Evolutionary conservation across 2,113 vertebrate species (phyloP).

Genomic region (Sylvilagus bachmani): DNA sequence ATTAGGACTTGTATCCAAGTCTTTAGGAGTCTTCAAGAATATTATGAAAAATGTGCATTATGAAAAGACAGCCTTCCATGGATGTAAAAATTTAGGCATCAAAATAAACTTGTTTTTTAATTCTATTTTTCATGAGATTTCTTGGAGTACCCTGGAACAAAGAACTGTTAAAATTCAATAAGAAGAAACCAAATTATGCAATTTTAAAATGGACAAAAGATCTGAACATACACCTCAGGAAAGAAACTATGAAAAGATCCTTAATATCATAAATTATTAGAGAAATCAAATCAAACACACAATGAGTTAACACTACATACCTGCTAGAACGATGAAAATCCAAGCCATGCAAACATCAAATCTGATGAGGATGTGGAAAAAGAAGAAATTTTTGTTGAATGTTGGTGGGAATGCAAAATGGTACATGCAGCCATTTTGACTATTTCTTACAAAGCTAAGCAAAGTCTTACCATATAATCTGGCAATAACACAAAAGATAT

Average conservation of each 20-base stretch:
- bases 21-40: too few species aligned
- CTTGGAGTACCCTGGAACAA: too few species aligned
- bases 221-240: too few species aligned
- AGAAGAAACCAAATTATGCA: too few species aligned
- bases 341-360: not conserved
- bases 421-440: not conserved
- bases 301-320: not conserved
- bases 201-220: too few species aligned
- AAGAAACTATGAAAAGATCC: not conserved
- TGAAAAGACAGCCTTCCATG: too few species aligned
- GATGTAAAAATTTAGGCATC: too few species aligned
- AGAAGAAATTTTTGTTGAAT: not conserved
- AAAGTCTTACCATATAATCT: not conserved
- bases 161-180: too few species aligned
- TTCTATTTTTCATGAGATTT: too few species aligned
- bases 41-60: too few species aligned
- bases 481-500: not conserved
- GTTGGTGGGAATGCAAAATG: not conserved
- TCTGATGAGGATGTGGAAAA: not conserved
- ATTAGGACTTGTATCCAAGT: not conserved
- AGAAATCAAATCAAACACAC: not conserved
- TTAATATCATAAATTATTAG: not conserved
- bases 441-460: slow-evolving; percentile 3
- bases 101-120: too few species aligned
- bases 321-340: not conserved